A percentile compares a stretch with the other conserved stretches of the same genome.
Evolutionary conservation across 2,113 vertebrate genomes (phyloP).

Genomic region (Microcebus murinus): DNA sequence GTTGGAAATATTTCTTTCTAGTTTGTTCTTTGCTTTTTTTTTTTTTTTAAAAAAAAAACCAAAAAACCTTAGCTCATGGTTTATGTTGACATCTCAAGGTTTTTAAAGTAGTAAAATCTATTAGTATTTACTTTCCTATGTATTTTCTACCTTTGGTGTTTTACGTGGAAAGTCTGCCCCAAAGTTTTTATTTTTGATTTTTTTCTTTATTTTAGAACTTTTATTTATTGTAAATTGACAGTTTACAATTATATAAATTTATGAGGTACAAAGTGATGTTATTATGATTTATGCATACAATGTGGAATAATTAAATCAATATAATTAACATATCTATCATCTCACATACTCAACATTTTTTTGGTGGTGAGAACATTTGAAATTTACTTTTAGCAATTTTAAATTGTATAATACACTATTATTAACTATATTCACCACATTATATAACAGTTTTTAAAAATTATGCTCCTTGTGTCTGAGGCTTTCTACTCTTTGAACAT

Average conservation of each 20-base stretch:
- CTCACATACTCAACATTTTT: not conserved
- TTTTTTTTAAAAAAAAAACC: no score
- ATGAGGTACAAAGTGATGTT: not conserved
- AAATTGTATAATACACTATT: not conserved
- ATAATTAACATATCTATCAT: not conserved
- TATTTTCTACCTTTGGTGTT: not conserved
- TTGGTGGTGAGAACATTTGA: not conserved
- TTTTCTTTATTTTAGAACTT: not conserved
- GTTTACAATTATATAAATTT: not conserved
- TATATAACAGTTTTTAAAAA: not conserved
- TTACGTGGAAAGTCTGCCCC: not conserved
- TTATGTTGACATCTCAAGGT: not conserved
- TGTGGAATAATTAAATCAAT: not conserved
- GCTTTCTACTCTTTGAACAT: not conserved
- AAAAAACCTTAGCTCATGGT: not conserved
- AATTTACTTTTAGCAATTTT: not conserved
- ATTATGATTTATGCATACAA: not conserved
- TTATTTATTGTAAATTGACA: not conserved
- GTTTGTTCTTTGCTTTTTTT: not conserved
- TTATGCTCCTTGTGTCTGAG: not conserved
- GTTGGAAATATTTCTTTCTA: not conserved
- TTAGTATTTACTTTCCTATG: not conserved
- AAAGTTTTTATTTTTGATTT: not conserved
- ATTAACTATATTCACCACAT: not conserved
- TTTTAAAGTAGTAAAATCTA: slow-evolving; percentile 14